Conservation (phyloP, 2,888 invertebrate genomes). For the Embidobia sp. region DNA sequence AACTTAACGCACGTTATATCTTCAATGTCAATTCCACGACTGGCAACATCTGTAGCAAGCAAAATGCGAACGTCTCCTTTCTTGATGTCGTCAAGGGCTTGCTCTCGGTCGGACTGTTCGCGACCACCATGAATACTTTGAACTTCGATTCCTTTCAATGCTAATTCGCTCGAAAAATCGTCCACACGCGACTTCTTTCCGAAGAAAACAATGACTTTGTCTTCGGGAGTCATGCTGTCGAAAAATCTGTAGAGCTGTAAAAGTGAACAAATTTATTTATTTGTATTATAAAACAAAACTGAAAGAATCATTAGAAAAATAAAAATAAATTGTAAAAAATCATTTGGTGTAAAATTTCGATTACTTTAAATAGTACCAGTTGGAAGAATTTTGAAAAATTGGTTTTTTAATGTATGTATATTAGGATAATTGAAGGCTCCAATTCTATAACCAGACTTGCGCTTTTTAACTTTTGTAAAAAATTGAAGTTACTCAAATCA, state of each 20-base stretch:
- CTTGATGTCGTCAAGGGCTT: conserved; percentile 92
- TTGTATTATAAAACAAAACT: too few species aligned
- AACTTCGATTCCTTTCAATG: conserved; percentile 86
- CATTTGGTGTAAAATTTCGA: not conserved
- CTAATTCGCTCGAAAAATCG: conserved; percentile 90
- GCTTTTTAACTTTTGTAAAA: too few species aligned
- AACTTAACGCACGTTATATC: conserved; percentile 86
- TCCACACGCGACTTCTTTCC: conserved; percentile 93
- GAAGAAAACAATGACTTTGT: conserved; percentile 95
- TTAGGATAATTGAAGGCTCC: too few species aligned
- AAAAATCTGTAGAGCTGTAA: conserved; percentile 87
- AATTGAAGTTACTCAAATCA: too few species aligned
- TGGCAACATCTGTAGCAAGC: conserved; percentile 97
- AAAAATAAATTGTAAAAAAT: conserved; percentile 7
- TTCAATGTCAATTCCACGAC: conserved; percentile 95
- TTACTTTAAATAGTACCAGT: too few species aligned
- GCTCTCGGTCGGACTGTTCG: conserved; percentile 90
- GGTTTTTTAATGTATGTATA: too few species aligned
- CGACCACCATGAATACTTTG: conserved; percentile 95
- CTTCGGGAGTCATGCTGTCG: conserved; percentile 86
- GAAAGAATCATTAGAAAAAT: conserved; percentile 14
- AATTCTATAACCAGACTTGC: too few species aligned
- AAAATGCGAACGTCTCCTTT: conserved; percentile 90
- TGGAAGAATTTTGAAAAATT: too few species aligned
- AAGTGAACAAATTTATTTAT: conserved; percentile 3